Percentiles rank a stretch among this genome's conserved stretches.
These are phyloP conservation scores for Pangasianodon hypophthalmus DNA, from an alignment of 2,113 vertebrate species.

Conservation along the genomic window DNA sequence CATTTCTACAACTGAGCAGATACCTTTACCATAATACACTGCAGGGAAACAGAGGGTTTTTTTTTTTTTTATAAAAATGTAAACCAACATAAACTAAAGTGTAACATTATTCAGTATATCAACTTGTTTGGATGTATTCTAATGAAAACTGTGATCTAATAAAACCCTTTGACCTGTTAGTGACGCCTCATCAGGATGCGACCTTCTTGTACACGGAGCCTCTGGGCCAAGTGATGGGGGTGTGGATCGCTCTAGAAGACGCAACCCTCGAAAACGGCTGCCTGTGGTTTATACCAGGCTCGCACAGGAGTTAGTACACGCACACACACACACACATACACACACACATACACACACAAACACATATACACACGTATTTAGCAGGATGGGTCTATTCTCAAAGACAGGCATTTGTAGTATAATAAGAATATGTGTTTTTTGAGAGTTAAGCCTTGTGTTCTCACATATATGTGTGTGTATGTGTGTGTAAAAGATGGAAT, in stretches of 20 bases:
- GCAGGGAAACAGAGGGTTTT: neutral
- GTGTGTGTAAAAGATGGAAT: conserved; percentile 75
- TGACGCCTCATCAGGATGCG: conserved; percentile 89
- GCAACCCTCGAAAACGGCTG: conserved; percentile 86
- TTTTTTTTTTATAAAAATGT: neutral
- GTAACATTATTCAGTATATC: neutral
- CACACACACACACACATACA: neutral
- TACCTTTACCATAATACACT: neutral
- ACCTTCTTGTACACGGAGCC: conserved; percentile 92
- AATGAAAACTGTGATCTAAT: neutral
- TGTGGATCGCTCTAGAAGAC: conserved; percentile 93
- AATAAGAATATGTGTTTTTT: neutral
- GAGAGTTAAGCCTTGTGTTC: neutral
- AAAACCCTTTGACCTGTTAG: conserved; percentile 64
- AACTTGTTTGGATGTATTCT: neutral
- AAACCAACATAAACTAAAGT: neutral
- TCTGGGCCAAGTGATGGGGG: conserved; percentile 82
- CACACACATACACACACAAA: neutral
- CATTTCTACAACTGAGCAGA: too few relatives aligned
- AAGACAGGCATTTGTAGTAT: neutral
- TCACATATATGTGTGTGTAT: neutral
- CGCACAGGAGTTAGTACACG: conserved; percentile 80
- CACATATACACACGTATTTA: neutral
- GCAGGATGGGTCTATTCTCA: neutral
- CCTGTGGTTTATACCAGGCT: conserved; percentile 93